Evolutionary conservation across 2,888 invertebrate genomes (phyloP), one percentile per base, ranked within the genome.

Genomic region (Amorpha juglandis): DNA sequence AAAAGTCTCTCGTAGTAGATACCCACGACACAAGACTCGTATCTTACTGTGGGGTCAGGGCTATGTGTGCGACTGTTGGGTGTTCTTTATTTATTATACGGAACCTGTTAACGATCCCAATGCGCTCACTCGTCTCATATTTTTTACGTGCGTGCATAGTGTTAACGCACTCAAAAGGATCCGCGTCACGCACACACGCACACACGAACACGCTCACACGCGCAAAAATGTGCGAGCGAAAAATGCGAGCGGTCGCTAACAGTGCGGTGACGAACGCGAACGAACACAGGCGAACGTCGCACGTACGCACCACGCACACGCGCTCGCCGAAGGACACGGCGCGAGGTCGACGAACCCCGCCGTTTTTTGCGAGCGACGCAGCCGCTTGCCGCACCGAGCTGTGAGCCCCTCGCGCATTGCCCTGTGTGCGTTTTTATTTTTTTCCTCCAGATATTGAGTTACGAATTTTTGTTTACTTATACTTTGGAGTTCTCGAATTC

Each of bases 321-420:
- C 78, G 70, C 75, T 74, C 72, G 71, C 76, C 92, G 92, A 92
- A 92, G 92, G 92, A 92, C 92, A 92, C 90, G 89, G 82, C 79
- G 90, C 78, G 83, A 83, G 91, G 88, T 90, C 88, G 81, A 87
- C 83, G 86, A 91, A 91, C 91, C 86, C 78, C 73, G 12, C n/a
- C 42, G 86, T 92, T 92, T 93, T 93, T 92, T 92, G 90, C 92
- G 85, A 86, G 83, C 58, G 85, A 87, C 89, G 81, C 84, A 83
- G 83, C 76, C 85, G 87, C 89, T 84, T 82, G 83, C 76, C 85
- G 87, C 89, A 86, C 90, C 85, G 86, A 82, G 84, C 84, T 90
- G 83, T 90, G 82, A 82, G 76, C 76, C 74, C 88, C 76, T 77
- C 87, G 89, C 85, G 86, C 87, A 90, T 92, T 92, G 92, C 91